These are phyloP conservation scores for Orchestia grillus DNA, from an alignment of 1,140 invertebrate genomes.

Conservation along the genomic window DNA sequence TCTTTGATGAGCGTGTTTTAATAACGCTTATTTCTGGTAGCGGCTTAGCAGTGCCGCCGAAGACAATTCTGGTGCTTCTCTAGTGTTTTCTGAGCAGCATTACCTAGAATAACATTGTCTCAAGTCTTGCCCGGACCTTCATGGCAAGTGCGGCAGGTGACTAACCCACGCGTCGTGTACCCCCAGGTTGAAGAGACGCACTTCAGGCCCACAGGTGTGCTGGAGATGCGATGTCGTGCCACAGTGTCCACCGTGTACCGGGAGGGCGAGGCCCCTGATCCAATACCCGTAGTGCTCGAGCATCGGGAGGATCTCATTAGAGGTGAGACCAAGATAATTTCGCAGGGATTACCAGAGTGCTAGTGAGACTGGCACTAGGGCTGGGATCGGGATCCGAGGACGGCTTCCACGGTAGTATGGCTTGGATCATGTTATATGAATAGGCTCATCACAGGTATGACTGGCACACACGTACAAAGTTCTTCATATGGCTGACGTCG, in stretches of 20 bases:
- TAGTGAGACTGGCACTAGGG: too few species aligned
- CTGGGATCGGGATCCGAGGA: too few species aligned
- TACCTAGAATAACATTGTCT: too few species aligned
- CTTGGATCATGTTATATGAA: too few species aligned
- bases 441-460: too few species aligned
- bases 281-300: slow-evolving; percentile 34
- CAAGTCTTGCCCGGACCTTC: too few species aligned
- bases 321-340: background rate
- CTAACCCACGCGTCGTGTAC: background rate
- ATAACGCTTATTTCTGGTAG: background rate
- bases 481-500: too few species aligned
- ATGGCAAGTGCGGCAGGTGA: background rate
- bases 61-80: background rate
- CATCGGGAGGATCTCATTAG: slow-evolving; percentile 13
- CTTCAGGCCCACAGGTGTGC: background rate
- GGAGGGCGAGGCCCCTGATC: background rate
- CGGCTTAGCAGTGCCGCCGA: background rate
- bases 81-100: background rate
- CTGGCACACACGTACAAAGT: too few species aligned
- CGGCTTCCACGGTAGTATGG: too few species aligned
- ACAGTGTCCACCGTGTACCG: slow-evolving; percentile 15
- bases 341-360: too few species aligned
- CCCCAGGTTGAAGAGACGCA: background rate
- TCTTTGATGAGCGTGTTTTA: background rate
- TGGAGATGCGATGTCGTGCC: slow-evolving; percentile 32